phyloP scores from a whole-genome alignment of 1,140 invertebrate species.

The Drosophila pachea region DNA sequence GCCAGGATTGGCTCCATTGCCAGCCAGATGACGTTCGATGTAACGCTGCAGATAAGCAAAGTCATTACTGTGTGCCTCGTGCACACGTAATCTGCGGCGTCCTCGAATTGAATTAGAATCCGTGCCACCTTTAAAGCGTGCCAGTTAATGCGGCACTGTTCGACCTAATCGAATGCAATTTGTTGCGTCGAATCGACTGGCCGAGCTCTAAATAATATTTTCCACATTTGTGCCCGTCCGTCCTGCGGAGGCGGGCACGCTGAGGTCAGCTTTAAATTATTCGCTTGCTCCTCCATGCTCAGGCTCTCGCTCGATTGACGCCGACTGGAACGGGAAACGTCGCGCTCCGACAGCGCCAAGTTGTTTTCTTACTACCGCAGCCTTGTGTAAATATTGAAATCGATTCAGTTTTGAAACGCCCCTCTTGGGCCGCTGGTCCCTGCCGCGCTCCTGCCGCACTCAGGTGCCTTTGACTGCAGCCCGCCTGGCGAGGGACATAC shows the following conservation, averaged over 20 bases:
- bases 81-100: neutral
- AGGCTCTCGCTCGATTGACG: slow-evolving; percentile 70
- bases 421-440: neutral
- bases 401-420: slow-evolving; percentile 72
- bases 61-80: slow-evolving; percentile 37
- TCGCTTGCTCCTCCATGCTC: slow-evolving; percentile 70
- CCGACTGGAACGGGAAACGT: slow-evolving; percentile 14
- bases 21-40: slow-evolving; percentile 11
- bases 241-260: no score
- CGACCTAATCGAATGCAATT: slow-evolving; percentile 30
- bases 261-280: slow-evolving; percentile 77
- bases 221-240: no score
- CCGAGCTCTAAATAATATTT: slow-evolving; percentile 59
- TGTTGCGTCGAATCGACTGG: slow-evolving; percentile 22
- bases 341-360: slow-evolving; percentile 16
- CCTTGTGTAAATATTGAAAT: slow-evolving; percentile 74
- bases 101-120: slow-evolving; percentile 23
- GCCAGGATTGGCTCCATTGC: slow-evolving; percentile 22
- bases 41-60: slow-evolving; percentile 44
- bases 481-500: slow-evolving; percentile 16
- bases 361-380: slow-evolving; percentile 8
- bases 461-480: slow-evolving; percentile 47
- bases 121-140: neutral
- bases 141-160: neutral
- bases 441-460: slow-evolving; percentile 6